Conservation (phyloP, 2,797 vertebrate species). For the Acanthis flammea region DNA sequence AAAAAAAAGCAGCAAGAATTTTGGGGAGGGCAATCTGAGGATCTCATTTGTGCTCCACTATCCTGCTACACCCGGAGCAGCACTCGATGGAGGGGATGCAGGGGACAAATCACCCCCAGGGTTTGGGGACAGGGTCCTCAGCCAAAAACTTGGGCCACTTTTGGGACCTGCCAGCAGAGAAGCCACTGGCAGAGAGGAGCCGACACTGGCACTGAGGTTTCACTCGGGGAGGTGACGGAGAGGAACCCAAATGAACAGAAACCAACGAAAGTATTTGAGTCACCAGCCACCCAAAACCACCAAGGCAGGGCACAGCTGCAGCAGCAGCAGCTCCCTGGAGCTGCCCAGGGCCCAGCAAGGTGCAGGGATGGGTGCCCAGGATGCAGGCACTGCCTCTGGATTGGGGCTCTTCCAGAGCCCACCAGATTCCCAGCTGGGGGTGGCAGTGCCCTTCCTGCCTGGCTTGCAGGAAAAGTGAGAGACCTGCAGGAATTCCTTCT, state of each 20-base stretch:
- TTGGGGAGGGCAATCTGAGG: neutral
- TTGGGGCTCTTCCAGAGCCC: accelerated
- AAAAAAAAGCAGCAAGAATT: neutral
- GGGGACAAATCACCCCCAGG: neutral
- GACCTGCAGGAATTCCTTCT: neutral
- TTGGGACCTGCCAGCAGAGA: accelerated
- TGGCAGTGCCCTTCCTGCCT: neutral
- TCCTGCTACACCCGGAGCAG: accelerated
- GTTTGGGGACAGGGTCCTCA: neutral
- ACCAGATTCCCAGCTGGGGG: neutral
- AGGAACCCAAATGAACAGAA: constrained; percentile 54
- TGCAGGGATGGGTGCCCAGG: accelerated
- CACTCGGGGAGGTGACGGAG: constrained; percentile 12
- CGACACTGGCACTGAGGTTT: neutral
- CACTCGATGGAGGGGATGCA: accelerated
- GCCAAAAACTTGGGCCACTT: neutral
- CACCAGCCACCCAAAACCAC: neutral
- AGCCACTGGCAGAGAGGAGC: neutral
- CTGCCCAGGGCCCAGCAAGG: accelerated
- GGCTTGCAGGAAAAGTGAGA: neutral
- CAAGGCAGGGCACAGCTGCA: neutral
- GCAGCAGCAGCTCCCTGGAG: neutral
- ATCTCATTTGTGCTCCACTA: neutral
- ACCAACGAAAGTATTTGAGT: constrained; percentile 47
- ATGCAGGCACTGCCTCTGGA: neutral